Evolutionary conservation across 2,888 invertebrate species (phyloP).

Genomic region (Lycia hirtaria): DNA sequence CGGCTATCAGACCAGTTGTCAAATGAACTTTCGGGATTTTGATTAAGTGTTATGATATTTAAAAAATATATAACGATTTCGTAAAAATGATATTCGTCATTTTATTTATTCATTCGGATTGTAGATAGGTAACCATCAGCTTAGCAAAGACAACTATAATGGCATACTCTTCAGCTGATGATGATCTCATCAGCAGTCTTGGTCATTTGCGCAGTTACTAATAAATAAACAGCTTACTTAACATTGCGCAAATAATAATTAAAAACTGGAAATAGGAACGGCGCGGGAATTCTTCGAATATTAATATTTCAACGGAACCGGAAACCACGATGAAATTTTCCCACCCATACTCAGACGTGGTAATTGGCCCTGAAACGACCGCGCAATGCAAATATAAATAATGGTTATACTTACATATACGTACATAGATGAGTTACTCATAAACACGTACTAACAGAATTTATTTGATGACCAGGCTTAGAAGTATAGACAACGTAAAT

Average conservation of each 20-base stretch:
- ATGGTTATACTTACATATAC: neutral
- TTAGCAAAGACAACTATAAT: no score
- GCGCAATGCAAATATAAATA: slow-evolving; percentile 4
- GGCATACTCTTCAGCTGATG: no score
- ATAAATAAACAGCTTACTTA: neutral
- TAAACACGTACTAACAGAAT: slow-evolving; percentile 3
- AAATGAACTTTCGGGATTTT: no score
- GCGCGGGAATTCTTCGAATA: neutral
- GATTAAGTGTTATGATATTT: no score
- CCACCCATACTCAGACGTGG: slow-evolving; percentile 7
- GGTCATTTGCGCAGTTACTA: no score
- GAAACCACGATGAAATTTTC: slow-evolving; percentile 22
- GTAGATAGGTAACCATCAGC: no score
- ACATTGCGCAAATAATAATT: slow-evolving; percentile 1
- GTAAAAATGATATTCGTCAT: no score
- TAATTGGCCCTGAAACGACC: slow-evolving; percentile 19
- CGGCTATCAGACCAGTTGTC: no score
- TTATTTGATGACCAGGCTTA: neutral
- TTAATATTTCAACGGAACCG: slow-evolving; percentile 15
- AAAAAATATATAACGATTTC: no score
- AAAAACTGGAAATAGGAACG: neutral
- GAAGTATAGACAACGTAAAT: neutral
- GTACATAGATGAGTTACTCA: slow-evolving; percentile 6
- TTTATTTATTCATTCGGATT: no score
- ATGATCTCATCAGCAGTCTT: no score